Base-by-base conservation (phyloP, 2,797 vertebrate genomes). In the Columba guinea region DNA sequence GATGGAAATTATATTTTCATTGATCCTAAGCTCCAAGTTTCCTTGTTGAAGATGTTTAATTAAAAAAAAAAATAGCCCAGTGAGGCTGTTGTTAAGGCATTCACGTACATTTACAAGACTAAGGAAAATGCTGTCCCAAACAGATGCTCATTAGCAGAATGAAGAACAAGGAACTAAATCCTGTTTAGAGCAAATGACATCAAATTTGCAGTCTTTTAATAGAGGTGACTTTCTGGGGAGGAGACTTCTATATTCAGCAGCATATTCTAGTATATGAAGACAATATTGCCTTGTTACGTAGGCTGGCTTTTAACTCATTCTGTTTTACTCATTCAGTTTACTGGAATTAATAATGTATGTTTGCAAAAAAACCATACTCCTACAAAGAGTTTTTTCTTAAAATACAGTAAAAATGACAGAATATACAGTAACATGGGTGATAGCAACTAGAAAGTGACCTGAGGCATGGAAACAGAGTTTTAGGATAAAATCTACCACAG, bases 1-100 rank as follows among this genome's bases (percentile, higher is more conserved):
- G 58, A 65, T 39, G 69, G 34, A 79, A 95, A 94, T 94, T 30
- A 64, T 3, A 44, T 62, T 78, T 62, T 76, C 79, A 91, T 71
- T 92, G 84, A 90, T 93, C 55, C 73, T 78, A 81, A 80, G 53
- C 35, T 84, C 48, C 55, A 26, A 27, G 63, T 76, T 91, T 94
- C 91, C 65, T 78, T 69, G 53, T 65, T 84, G 48, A 76, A 93
- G 84, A 39, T 27, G 13, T 82, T 94, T 95, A 86, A 94, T 95
- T 87, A 77, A 94, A 80, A 75, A 77, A 39, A 39, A 74, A 52
- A 52, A 71, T 21, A 64, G 32, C 41, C 46, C 91, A 95, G 89
- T 62, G 65, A 79, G 69, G 78, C 73, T 48, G 90, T 95, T 90
- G 51, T 85, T 58, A 81, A 86, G 80, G 34, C 67, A 82, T 79